Evolutionary conservation across 2,888 invertebrate species (phyloP).

Genomic region (Melieria crassipennis): DNA sequence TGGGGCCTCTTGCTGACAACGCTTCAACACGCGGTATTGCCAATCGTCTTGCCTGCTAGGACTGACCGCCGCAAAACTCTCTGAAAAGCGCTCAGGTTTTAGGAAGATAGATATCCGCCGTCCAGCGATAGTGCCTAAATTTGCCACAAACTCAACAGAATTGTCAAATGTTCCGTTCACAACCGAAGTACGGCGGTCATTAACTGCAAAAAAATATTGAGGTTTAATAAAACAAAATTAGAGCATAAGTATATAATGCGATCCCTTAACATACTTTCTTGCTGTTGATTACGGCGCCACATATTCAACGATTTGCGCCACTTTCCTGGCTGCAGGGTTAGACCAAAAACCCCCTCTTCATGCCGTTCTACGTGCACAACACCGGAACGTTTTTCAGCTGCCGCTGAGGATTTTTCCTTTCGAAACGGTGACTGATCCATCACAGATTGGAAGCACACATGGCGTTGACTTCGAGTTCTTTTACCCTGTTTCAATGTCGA

Average conservation of each 20-base stretch:
- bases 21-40: slow-evolving; percentile 69
- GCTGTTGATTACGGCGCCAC: slow-evolving; percentile 59
- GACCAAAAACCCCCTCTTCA: slow-evolving; percentile 27
- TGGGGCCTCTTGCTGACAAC: slow-evolving; percentile 74
- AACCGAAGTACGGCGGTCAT: too few species aligned
- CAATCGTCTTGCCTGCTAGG: slow-evolving; percentile 24
- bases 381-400: not conserved
- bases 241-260: not conserved
- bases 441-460: slow-evolving; percentile 37
- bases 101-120: slow-evolving; percentile 48
- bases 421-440: not conserved
- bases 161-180: not conserved
- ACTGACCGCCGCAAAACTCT: not conserved
- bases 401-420: not conserved
- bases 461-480: slow-evolving; percentile 27
- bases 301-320: slow-evolving; percentile 75
- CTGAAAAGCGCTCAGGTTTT: slow-evolving; percentile 29
- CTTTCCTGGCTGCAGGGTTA: slow-evolving; percentile 73
- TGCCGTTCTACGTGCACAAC: not conserved
- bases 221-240: not conserved
- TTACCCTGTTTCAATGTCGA: slow-evolving; percentile 25
- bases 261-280: not conserved
- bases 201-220: too few species aligned
- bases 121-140: slow-evolving; percentile 32
- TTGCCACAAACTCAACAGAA: slow-evolving; percentile 20